Percentiles rank a stretch among this genome's conserved stretches.
Evolutionary conservation across 1,140 invertebrate species (phyloP).

Genomic region (Drosophila erecta): DNA sequence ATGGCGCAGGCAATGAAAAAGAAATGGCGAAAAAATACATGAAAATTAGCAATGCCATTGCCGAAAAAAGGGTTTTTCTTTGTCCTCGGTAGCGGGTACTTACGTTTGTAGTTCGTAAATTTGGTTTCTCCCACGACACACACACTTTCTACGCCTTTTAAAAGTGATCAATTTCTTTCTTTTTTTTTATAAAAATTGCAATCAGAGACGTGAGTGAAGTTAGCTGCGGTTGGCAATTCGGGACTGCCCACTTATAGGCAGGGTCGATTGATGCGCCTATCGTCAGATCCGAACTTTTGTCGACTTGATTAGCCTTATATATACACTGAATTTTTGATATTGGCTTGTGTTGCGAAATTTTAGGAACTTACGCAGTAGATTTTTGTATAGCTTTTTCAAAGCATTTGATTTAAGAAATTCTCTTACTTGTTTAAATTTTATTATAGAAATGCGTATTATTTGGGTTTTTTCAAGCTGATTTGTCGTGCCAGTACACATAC

Average conservation of each 20-base stretch:
- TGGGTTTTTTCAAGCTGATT: background rate
- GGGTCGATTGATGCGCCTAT: background rate
- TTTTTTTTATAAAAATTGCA: slow-evolving; percentile 73
- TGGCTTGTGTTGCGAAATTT: too few species aligned
- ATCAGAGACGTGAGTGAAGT: slow-evolving; percentile 75
- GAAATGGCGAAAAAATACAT: slow-evolving; percentile 69
- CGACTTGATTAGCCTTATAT: too few species aligned
- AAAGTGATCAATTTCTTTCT: slow-evolving; percentile 56
- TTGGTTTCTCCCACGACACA: slow-evolving; percentile 28
- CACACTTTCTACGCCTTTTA: slow-evolving; percentile 49
- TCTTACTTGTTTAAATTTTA: too few species aligned
- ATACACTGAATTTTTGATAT: too few species aligned
- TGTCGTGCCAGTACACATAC: background rate
- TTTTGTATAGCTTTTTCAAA: too few species aligned
- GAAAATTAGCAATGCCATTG: slow-evolving; percentile 25
- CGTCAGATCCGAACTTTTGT: background rate
- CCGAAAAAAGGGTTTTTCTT: background rate
- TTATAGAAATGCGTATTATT: background rate
- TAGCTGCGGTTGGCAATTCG: slow-evolving; percentile 61
- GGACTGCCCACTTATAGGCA: slow-evolving; percentile 25
- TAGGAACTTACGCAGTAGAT: too few species aligned
- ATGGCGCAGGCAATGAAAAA: slow-evolving; percentile 66
- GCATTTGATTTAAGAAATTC: too few species aligned
- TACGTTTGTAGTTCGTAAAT: slow-evolving; percentile 43
- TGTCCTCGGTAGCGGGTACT: slow-evolving; percentile 21